A percentile compares a stretch with the other conserved stretches of the same genome.
Conservation (phyloP, 2,113 vertebrate genomes). For the Turnix velox region DNA sequence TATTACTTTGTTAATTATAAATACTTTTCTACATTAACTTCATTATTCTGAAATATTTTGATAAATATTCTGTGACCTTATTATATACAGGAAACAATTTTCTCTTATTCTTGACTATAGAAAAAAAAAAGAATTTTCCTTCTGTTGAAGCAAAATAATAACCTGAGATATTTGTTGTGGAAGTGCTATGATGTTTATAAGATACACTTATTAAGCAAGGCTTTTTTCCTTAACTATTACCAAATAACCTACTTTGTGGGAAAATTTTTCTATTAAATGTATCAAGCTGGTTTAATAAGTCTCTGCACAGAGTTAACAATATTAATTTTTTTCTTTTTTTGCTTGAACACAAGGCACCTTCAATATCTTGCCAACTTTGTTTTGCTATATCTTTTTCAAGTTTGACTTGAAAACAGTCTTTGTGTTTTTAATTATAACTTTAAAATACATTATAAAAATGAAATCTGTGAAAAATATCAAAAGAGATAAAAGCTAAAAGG, state of each 20-base stretch:
- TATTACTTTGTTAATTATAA: conserved; percentile 42
- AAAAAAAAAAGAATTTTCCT: background rate
- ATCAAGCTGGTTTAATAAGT: conserved; percentile 32
- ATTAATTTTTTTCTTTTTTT: background rate
- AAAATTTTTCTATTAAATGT: conserved; percentile 8
- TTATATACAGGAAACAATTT: background rate
- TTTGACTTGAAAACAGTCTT: background rate
- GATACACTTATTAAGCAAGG: background rate
- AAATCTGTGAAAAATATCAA: background rate
- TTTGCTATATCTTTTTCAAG: background rate
- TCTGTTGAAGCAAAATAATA: background rate
- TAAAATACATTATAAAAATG: background rate
- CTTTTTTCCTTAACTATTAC: background rate
- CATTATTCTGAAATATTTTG: conserved; percentile 1
- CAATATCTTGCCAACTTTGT: background rate
- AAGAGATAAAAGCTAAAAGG: background rate
- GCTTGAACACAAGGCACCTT: background rate
- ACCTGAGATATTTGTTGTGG: background rate
- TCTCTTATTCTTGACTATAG: background rate
- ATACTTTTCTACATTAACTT: background rate
- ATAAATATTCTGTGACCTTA: conserved; percentile 32
- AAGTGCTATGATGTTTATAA: background rate
- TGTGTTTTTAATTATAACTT: background rate
- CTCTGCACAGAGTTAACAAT: background rate
- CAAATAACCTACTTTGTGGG: conserved; percentile 9